These are phyloP conservation scores for Macrobrachium rosenbergii DNA, from an alignment of 1,140 invertebrate genomes.

Conservation along the genomic window DNA sequence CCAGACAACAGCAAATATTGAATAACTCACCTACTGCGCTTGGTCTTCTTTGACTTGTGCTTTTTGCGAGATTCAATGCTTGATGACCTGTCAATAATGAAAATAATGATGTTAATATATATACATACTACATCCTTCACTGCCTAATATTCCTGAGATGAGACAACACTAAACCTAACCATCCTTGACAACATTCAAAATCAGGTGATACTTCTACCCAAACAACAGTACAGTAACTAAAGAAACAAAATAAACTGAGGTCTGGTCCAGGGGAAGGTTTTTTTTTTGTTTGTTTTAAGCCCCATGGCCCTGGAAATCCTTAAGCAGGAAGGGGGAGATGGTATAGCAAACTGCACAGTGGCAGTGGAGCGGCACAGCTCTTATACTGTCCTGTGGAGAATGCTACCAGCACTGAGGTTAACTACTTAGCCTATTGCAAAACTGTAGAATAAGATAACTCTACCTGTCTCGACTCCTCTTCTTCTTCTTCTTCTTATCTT, in stretches of 20 bases:
- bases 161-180: not conserved
- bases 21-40: conserved; percentile 60
- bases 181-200: not conserved
- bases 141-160: no score
- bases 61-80: conserved; percentile 62
- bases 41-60: conserved; percentile 64
- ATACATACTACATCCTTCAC: no score
- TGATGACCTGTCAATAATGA: conserved; percentile 44
- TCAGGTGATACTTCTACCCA: not conserved
- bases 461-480: conserved; percentile 66
- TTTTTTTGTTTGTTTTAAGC: no score
- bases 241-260: no score
- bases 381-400: no score
- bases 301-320: no score
- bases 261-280: no score
- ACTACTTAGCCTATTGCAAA: not conserved
- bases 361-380: no score
- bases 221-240: not conserved
- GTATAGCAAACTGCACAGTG: no score
- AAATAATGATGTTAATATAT: not conserved
- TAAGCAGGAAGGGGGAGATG: no score
- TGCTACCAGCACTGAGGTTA: no score
- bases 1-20: conserved; percentile 16
- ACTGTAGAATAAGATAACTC: not conserved
- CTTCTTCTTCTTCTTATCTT: conserved; percentile 71